Percentiles rank a stretch among this genome's conserved stretches.
phyloP scores from a whole-genome alignment of 2,113 vertebrate species.

The Brachyhypopomus gauderio region DNA sequence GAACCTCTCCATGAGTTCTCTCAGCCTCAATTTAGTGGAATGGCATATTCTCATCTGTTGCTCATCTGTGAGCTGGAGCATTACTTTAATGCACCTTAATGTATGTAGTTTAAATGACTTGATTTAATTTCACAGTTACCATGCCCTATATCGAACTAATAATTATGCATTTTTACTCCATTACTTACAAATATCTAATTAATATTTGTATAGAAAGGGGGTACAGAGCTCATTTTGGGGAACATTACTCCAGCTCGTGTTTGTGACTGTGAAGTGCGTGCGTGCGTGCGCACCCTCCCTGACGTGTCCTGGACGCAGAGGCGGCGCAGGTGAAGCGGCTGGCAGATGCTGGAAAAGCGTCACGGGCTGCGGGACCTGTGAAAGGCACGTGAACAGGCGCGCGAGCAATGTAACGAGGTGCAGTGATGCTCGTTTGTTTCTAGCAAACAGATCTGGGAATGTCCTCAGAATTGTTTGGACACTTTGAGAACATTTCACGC shows the following conservation, averaged over 20 bases:
- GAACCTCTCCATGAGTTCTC: neutral
- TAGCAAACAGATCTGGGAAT: neutral
- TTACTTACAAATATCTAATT: too few species aligned
- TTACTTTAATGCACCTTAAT: slow-evolving; percentile 23
- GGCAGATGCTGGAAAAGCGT: slow-evolving; percentile 44
- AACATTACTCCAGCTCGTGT: too few species aligned
- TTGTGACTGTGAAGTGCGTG: neutral
- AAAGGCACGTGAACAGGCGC: neutral
- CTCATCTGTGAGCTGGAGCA: neutral
- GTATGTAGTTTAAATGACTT: too few species aligned
- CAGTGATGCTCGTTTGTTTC: neutral
- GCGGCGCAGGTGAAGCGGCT: slow-evolving; percentile 16
- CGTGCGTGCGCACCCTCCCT: slow-evolving; percentile 39
- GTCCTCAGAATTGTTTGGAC: too few species aligned
- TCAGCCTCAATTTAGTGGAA: neutral
- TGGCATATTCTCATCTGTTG: neutral
- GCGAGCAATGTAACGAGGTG: neutral
- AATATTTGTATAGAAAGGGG: too few species aligned
- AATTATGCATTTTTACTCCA: too few species aligned
- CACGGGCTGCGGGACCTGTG: slow-evolving; percentile 34
- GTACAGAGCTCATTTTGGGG: too few species aligned
- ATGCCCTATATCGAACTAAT: too few species aligned
- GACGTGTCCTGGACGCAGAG: slow-evolving; percentile 40
- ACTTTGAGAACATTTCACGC: too few species aligned
- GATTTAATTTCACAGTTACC: too few species aligned